Evolutionary conservation across 2,797 vertebrate species (phyloP).

Genomic region (Spondyliosoma cantharus): DNA sequence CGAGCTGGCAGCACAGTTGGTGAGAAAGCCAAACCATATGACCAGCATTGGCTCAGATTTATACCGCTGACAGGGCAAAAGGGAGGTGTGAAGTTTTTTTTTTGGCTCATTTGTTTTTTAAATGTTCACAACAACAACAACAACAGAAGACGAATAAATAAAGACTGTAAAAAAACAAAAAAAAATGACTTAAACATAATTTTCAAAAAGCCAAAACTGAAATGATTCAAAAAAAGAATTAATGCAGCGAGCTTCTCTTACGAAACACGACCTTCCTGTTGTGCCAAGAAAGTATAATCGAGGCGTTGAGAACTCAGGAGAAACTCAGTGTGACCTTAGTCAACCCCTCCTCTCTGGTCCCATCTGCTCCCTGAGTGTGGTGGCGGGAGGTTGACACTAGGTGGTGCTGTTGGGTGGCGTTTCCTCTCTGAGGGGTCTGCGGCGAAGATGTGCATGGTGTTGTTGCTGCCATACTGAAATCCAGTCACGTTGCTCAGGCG

Average conservation of each 20-base stretch:
- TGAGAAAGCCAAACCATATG: slow-evolving; percentile 43
- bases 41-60: slow-evolving; percentile 35
- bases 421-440: neutral
- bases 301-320: neutral
- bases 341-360: slow-evolving; percentile 2
- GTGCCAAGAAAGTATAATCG: neutral
- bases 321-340: slow-evolving; percentile 8
- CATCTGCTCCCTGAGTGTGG: neutral
- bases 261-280: slow-evolving; percentile 11
- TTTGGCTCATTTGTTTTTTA: neutral
- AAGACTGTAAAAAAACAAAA: neutral
- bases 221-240: neutral
- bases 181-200: too few species aligned
- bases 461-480: slow-evolving; percentile 75
- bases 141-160: slow-evolving; percentile 26
- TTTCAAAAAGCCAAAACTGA: neutral
- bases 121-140: neutral
- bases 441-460: slow-evolving; percentile 67
- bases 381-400: neutral
- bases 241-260: too few species aligned
- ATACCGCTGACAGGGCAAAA: slow-evolving; percentile 46
- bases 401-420: slow-evolving; percentile 79
- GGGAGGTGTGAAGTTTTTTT: slow-evolving; percentile 2
- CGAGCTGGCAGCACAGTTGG: slow-evolving; percentile 44
- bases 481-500: slow-evolving; percentile 31